Percentiles rank a stretch among this genome's conserved stretches.
Evolutionary conservation across 2,888 invertebrate genomes (phyloP).

Genomic region (Cabera pusaria): DNA sequence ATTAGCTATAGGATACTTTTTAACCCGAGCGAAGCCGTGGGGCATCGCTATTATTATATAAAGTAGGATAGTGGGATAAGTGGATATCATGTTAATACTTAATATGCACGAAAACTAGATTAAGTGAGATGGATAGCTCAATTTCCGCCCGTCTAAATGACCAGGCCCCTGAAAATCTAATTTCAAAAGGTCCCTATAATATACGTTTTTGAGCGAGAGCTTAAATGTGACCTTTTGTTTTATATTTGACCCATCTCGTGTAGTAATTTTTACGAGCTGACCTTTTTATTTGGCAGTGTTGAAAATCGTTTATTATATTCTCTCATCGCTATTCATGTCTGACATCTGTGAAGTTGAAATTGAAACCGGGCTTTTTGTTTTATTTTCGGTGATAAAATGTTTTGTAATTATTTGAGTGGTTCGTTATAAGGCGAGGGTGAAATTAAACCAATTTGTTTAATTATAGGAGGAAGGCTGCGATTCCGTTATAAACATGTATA

Average conservation of each 20-base stretch:
- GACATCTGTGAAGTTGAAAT: constrained; percentile 31
- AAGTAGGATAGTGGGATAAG: too few species aligned
- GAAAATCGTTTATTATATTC: constrained; percentile 24
- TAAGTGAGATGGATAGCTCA: constrained; percentile 34
- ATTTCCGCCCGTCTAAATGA: constrained; percentile 36
- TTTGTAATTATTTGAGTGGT: constrained; percentile 10
- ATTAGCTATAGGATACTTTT: too few species aligned
- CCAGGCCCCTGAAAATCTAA: constrained; percentile 39
- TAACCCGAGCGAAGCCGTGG: too few species aligned
- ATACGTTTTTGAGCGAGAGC: constrained; percentile 27
- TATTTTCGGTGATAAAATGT: constrained; percentile 21
- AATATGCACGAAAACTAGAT: too few species aligned
- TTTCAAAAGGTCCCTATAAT: constrained; percentile 33
- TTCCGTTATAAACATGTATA: too few species aligned
- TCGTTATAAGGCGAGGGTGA: neutral
- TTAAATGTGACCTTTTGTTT: too few species aligned
- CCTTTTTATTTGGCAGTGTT: constrained; percentile 23
- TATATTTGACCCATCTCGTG: constrained; percentile 24
- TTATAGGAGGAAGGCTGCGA: too few species aligned
- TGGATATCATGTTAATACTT: too few species aligned
- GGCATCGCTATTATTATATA: too few species aligned
- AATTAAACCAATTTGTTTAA: neutral
- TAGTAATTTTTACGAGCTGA: constrained; percentile 28
- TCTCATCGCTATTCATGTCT: constrained; percentile 22
- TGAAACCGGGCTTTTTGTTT: constrained; percentile 22